Conservation (phyloP, 2,888 invertebrate species). For the Herminia tarsipennalis region DNA sequence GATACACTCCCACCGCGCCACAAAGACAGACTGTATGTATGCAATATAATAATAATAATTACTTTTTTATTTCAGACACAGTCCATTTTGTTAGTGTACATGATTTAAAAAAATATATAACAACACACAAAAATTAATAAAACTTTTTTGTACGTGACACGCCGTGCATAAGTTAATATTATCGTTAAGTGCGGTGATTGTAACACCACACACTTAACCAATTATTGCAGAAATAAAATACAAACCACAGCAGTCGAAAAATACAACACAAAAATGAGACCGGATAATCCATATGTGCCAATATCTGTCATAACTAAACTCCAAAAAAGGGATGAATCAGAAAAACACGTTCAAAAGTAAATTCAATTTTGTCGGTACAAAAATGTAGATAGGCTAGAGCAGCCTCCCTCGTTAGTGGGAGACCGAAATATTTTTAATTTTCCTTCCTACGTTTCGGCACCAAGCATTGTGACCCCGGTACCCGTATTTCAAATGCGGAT, state of each 20-base stretch:
- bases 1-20: too few relatives aligned
- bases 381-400: slow-evolving; percentile 52
- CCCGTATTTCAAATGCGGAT: slow-evolving; percentile 39
- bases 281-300: slow-evolving; percentile 17
- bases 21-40: too few relatives aligned
- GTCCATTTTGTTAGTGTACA: too few relatives aligned
- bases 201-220: too few relatives aligned
- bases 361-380: slow-evolving; percentile 52
- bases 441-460: slow-evolving; percentile 65
- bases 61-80: too few relatives aligned
- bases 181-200: too few relatives aligned
- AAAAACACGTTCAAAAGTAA: slow-evolving; percentile 46
- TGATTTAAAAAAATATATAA: too few relatives aligned
- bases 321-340: slow-evolving; percentile 37
- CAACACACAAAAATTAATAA: too few relatives aligned
- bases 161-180: too few relatives aligned
- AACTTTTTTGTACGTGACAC: too few relatives aligned
- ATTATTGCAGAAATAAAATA: slow-evolving; percentile 10
- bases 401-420: slow-evolving; percentile 48
- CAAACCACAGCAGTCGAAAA: not conserved
- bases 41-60: too few relatives aligned
- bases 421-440: slow-evolving; percentile 67
- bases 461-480: slow-evolving; percentile 57
- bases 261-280: not conserved
- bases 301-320: slow-evolving; percentile 22